These are phyloP conservation scores for Acleris sparsana DNA, from an alignment of 2,888 invertebrate genomes.

Conservation along the genomic window DNA sequence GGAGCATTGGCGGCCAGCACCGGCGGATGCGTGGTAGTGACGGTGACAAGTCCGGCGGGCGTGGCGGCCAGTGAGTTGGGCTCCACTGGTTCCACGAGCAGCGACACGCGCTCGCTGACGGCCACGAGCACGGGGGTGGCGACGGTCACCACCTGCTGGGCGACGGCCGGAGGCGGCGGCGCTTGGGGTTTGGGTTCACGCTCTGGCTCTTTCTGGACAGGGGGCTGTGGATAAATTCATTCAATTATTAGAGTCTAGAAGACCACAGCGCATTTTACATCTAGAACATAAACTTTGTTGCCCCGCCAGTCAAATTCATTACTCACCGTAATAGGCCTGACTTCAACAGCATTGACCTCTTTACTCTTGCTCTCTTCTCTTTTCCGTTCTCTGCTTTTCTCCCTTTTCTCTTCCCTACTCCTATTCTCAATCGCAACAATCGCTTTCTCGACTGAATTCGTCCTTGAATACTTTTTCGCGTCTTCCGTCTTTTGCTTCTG, in stretches of 20 bases:
- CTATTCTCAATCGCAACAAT: conserved; percentile 41
- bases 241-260: no score
- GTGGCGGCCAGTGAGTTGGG: conserved; percentile 88
- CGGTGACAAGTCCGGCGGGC: conserved; percentile 90
- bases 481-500: conserved; percentile 44
- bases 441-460: conserved; percentile 58
- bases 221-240: conserved; percentile 5
- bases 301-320: conserved; percentile 24
- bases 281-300: no score
- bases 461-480: conserved; percentile 58
- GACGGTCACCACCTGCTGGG: conserved; percentile 55
- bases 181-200: conserved; percentile 40
- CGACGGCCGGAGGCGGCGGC: conserved; percentile 42
- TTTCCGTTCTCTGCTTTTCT: conserved; percentile 49
- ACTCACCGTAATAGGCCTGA: conserved; percentile 70
- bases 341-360: conserved; percentile 59
- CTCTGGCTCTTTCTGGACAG: conserved; percentile 27
- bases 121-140: conserved; percentile 39
- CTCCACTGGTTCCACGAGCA: conserved; percentile 57
- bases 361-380: conserved; percentile 43
- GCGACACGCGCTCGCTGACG: conserved; percentile 44
- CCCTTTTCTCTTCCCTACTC: conserved; percentile 41
- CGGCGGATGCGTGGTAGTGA: conserved; percentile 93
- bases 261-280: no score
- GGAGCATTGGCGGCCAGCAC: conserved; percentile 86